Conservation (phyloP, 2,888 invertebrate species). For the Coremacera marginata region DNA sequence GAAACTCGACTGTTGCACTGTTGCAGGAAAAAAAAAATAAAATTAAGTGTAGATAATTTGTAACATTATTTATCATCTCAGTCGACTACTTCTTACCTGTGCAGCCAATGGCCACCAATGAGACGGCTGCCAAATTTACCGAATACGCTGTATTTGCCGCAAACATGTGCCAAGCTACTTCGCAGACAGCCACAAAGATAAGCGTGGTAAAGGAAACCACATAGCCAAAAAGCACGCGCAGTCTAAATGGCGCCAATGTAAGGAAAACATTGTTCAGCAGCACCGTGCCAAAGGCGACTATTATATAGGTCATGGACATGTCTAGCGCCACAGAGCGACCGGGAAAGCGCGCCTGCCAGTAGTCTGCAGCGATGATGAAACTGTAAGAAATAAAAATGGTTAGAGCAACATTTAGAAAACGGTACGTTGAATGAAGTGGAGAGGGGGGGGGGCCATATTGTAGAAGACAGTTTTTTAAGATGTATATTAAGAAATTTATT, state of each 20-base stretch:
- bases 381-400: slow-evolving; percentile 68
- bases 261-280: slow-evolving; percentile 87
- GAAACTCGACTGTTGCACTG: slow-evolving; percentile 92
- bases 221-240: slow-evolving; percentile 90
- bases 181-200: slow-evolving; percentile 86
- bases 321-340: slow-evolving; percentile 90
- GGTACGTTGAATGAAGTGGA: no score
- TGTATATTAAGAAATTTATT: no score
- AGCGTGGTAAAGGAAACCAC: slow-evolving; percentile 84
- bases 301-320: slow-evolving; percentile 92
- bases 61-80: background rate
- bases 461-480: no score
- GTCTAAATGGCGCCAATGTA: slow-evolving; percentile 83
- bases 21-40: background rate
- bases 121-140: slow-evolving; percentile 86
- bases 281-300: slow-evolving; percentile 90
- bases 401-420: background rate
- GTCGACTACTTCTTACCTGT: slow-evolving; percentile 71
- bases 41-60: background rate
- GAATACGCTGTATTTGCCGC: slow-evolving; percentile 83
- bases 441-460: no score
- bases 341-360: slow-evolving; percentile 88
- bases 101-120: slow-evolving; percentile 88
- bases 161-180: slow-evolving; percentile 89
- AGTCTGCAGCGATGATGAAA: slow-evolving; percentile 94